A percentile compares a stretch with the other conserved stretches of the same genome.
Conservation (phyloP, 2,888 invertebrate species). For the Brachynemurus nebulosus region DNA sequence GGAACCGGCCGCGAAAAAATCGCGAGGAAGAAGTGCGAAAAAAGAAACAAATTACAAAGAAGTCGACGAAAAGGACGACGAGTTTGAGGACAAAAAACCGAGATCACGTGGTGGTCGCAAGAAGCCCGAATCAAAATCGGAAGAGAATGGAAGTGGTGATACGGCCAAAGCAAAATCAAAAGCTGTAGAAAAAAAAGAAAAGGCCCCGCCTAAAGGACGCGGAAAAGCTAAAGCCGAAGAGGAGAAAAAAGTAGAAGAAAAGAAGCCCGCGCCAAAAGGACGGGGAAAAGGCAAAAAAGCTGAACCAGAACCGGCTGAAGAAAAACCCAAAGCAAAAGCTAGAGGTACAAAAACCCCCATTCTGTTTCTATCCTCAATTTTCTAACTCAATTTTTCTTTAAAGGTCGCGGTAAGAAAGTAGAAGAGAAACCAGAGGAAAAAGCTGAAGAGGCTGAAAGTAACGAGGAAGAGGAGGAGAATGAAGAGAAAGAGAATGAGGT, state of each 20-base stretch:
- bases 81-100: no score
- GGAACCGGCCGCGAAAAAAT: background rate
- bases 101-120: background rate
- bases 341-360: background rate
- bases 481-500: background rate
- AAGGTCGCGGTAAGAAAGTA: background rate
- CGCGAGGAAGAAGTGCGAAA: background rate
- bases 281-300: background rate
- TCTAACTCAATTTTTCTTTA: background rate
- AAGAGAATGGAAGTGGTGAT: background rate
- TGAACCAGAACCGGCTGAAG: background rate
- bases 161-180: background rate
- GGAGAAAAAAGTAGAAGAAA: background rate
- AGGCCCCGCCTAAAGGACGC: constrained; percentile 1
- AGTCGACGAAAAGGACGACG: background rate
- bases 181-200: background rate
- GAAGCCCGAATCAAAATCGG: background rate
- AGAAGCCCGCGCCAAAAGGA: background rate
- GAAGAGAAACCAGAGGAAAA: background rate
- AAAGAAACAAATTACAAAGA: background rate
- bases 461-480: background rate
- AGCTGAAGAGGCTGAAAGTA: background rate
- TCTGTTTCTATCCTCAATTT: background rate
- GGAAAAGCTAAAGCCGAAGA: background rate
- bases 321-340: background rate